A percentile compares a stretch with the other conserved stretches of the same genome.
phyloP scores from a whole-genome alignment of 2,113 vertebrate genomes.

The Polypterus senegalus region DNA sequence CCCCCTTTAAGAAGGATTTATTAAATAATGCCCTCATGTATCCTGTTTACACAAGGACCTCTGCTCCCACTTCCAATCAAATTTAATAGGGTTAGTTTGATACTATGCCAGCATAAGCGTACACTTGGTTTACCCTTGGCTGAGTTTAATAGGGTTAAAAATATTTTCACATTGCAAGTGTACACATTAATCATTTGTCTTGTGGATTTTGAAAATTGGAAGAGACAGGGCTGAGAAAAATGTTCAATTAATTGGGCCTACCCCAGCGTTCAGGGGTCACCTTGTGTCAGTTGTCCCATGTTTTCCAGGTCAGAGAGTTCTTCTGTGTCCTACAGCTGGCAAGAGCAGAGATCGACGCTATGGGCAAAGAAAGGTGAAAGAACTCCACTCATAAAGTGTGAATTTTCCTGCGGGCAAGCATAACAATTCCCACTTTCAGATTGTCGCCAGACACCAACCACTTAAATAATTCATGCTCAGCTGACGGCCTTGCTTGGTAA shows the following conservation, averaged over 20 bases:
- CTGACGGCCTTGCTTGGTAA: conserved; percentile 47
- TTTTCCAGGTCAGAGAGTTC: conserved; percentile 73
- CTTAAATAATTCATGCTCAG: conserved; percentile 63
- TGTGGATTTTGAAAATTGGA: conserved; percentile 89
- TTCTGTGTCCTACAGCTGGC: conserved; percentile 60
- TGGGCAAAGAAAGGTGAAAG: conserved; percentile 66
- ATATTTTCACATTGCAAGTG: conserved; percentile 85
- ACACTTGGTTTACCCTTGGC: conserved; percentile 94
- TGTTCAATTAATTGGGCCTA: conserved; percentile 86
- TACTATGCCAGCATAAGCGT: conserved; percentile 86
- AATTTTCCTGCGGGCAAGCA: conserved; percentile 58
- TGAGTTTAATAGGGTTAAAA: conserved; percentile 97
- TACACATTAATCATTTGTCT: conserved; percentile 92
- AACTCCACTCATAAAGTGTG: conserved; percentile 61
- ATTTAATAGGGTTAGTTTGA: conserved; percentile 96
- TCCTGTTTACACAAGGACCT: conserved; percentile 59
- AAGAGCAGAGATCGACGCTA: conserved; percentile 50
- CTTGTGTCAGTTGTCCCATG: conserved; percentile 70
- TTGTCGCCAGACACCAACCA: conserved; percentile 57
- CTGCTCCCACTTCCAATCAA: conserved; percentile 73
- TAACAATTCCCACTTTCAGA: conserved; percentile 54
- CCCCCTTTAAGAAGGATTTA: conserved; percentile 52
- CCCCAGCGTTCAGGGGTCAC: conserved; percentile 66
- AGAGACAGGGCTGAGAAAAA: conserved; percentile 85
- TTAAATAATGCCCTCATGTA: conserved; percentile 90